Evolutionary conservation across 2,113 vertebrate genomes (phyloP), one percentile per base, ranked within the genome.

Genomic region (Chrysochloris asiatica): DNA sequence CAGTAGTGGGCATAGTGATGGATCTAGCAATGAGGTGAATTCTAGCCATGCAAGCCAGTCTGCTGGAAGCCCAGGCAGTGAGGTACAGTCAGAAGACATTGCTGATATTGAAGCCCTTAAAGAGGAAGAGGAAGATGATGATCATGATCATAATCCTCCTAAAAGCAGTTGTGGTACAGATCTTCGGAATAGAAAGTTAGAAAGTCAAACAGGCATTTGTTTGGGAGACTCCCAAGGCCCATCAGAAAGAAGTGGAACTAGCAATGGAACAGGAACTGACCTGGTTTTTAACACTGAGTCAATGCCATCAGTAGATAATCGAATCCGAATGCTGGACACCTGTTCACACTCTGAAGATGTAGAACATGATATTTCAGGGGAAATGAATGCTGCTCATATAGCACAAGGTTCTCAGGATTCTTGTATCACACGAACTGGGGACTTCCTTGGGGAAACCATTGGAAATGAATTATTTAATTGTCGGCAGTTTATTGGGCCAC

Each of bases 61-160:
- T 0, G 99, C 99, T 3, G 99, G 99, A 61, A 99, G 99, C 96
- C 99, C 99, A 22, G 99, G 99, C 89, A 99, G 99, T 26, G 99
- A 99, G 96, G 98, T 99, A 91, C 99, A 99, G 93, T 99, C 99
- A 0, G 99, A 99, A 85, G 99, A 99, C 96, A 99, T 99, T 95
- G 99, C 98, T 0, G 99, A 99, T 96, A 99, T 99, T 33, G 99
- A 99, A 98, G 98, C 98, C 47, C 97, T 99, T 79, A 99, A 99
- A 97, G 99, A 99, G 96, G 99, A 99, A 28, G 98, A 98, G 8
- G 98, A 99, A 4, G 99, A 99, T 0, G 99, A 99, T 0, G 97
- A 98, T 1, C 97, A 97, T 26, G 98, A 98, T 38, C 98, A 97
- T 65, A 98, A 98, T 67, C 96, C 98, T 9, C 97, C 98, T 95